These are phyloP conservation scores for Chorisops tibialis DNA, from an alignment of 2,888 invertebrate species.

Conservation along the genomic window DNA sequence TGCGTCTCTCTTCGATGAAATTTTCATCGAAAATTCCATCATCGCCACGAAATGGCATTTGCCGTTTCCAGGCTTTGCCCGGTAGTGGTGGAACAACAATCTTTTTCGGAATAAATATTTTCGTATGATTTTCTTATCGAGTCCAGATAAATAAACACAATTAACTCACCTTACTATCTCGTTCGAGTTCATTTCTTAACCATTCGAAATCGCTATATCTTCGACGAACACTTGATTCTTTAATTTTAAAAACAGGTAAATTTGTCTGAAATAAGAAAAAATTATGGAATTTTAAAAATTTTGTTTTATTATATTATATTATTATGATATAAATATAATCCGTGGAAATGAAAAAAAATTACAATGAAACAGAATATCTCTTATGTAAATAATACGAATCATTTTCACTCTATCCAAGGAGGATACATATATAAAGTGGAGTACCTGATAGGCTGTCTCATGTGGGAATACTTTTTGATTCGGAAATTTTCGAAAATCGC, in stretches of 20 bases:
- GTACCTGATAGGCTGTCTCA: no score
- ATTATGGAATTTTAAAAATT: slow-evolving; percentile 34
- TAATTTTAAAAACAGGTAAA: slow-evolving; percentile 98
- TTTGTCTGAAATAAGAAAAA: slow-evolving; percentile 77
- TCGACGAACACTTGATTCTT: slow-evolving; percentile 94
- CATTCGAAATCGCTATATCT: slow-evolving; percentile 99
- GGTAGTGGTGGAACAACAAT: slow-evolving; percentile 98
- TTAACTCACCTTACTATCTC: slow-evolving; percentile 89
- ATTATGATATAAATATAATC: slow-evolving; percentile 29
- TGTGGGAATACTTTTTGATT: no score
- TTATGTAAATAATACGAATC: no score
- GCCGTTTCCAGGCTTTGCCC: slow-evolving; percentile 97
- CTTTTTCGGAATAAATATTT: slow-evolving; percentile 52
- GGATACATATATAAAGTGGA: no score
- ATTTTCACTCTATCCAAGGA: no score
- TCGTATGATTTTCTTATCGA: background rate
- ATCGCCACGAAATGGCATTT: slow-evolving; percentile 96
- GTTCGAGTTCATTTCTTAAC: slow-evolving; percentile 96
- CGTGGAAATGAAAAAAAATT: no score
- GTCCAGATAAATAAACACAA: background rate
- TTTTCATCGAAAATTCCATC: slow-evolving; percentile 99
- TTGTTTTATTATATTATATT: slow-evolving; percentile 15
- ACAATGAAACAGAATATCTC: no score
- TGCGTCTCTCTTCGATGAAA: slow-evolving; percentile 97
- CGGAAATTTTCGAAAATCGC: no score